A percentile compares a stretch with the other conserved stretches of the same genome.
These are phyloP conservation scores for Galaxea fascicularis DNA, from an alignment of 92 coral and sea anemone genomes.

Conservation along the genomic window DNA sequence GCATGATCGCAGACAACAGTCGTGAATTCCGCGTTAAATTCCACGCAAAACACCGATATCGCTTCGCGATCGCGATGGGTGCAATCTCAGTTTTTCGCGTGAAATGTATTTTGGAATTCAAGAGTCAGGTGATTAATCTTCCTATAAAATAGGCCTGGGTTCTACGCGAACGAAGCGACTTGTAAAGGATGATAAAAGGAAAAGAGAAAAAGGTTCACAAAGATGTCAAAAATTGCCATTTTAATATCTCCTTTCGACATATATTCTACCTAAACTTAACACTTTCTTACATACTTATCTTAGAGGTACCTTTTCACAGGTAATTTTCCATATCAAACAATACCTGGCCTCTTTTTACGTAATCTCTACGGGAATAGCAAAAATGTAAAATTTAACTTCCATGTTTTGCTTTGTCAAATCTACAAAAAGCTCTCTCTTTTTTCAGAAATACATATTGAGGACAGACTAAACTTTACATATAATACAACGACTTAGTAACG, in stretches of 20 bases:
- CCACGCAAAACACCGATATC: no score
- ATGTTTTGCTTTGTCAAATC: constrained; percentile 42
- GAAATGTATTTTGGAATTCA: no score
- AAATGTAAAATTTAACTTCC: constrained; percentile 56
- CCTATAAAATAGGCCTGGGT: no score
- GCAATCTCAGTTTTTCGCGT: no score
- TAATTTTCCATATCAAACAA: constrained; percentile 46
- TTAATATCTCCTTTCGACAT: constrained; percentile 56
- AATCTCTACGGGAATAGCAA: constrained; percentile 67
- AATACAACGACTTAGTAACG: constrained; percentile 33
- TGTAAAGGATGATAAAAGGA: no score
- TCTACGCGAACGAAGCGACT: no score
- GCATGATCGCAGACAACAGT: no score
- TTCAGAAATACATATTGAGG: constrained; percentile 38
- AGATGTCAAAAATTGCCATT: constrained; percentile 36
- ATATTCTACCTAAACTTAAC: constrained; percentile 47
- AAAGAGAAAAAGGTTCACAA: no score
- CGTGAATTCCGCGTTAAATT: no score
- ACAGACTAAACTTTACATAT: constrained; percentile 55
- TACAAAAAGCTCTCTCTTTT: constrained; percentile 43
- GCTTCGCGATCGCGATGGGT: no score
- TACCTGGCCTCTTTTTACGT: constrained; percentile 56
- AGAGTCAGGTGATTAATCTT: no score
- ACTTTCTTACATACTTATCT: constrained; percentile 39
- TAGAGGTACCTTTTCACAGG: constrained; percentile 44